Evolutionary conservation across 2,888 invertebrate species (phyloP), one percentile per base, ranked within the genome.

Genomic region (Pyrocoelia pectoralis): DNA sequence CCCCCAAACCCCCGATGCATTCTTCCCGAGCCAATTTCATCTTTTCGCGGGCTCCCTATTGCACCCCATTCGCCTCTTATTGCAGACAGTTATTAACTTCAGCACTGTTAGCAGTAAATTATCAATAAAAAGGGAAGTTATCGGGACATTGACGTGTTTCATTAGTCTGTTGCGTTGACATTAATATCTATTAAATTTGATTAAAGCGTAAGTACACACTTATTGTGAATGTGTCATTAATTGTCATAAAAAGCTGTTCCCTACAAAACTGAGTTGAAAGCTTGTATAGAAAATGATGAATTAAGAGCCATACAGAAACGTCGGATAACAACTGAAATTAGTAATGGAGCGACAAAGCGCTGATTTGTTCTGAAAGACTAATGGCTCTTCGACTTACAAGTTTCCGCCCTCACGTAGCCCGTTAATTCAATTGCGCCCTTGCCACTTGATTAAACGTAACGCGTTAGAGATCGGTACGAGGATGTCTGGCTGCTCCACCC

Each of bases 361-460:
- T 78, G 78, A 79, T 79, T 79, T 79, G 77, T 76, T 73, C 73
- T 69, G 74, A 78, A 77, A 77, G 78, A 79, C 77, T 79, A 79
- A 80, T 79, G 77, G 78, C 74, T 73, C 76, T 68, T 78, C 75
- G 78, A 78, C 76, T 77, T 76, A 73, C 74, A 76, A 77, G 77
- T 76, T 78, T 77, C 78, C 77, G 77, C 78, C 78, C 78, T 74
- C 79, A 75, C 78, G 76, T 76, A 77, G 68, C 68, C 74, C 76
- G 77, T 76, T 79, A 79, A 79, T 79, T 80, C 79, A 79, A 79
- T 77, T 76, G 76, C 73, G 61, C 74, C 73, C 71, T 73, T 73
- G 76, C 73, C 76, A 76, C 76, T 77, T 79, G 79, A 79, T 79
- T 77, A 77, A 79, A 77, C 76, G 77, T 76, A 76, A 76, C 74